A percentile compares a stretch with the other conserved stretches of the same genome.
These are phyloP conservation scores for Peromyscus californicus DNA, from an alignment of 2,113 vertebrate species.

Conservation along the genomic window DNA sequence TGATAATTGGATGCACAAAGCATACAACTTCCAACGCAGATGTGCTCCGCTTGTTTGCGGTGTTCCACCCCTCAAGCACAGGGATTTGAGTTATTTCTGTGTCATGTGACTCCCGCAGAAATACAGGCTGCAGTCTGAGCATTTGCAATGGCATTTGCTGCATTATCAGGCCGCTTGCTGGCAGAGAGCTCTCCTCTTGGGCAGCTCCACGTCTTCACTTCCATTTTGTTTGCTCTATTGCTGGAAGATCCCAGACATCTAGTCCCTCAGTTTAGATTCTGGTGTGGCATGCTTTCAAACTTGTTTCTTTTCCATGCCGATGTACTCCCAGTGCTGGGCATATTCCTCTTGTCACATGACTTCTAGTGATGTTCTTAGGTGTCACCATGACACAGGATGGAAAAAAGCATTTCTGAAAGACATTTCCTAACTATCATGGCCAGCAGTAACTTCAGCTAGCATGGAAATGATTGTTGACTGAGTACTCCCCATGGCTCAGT, in stretches of 20 bases:
- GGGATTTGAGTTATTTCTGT: constrained; percentile 18
- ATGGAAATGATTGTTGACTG: background rate
- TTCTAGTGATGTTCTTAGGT: background rate
- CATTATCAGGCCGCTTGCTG: fast-evolving
- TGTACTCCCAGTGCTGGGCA: background rate
- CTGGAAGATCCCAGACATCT: background rate
- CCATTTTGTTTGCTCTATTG: background rate
- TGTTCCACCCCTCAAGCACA: too few species aligned
- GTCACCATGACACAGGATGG: background rate
- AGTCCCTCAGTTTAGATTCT: background rate
- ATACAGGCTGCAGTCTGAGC: background rate
- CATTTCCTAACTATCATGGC: background rate
- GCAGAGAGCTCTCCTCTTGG: background rate
- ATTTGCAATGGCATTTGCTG: background rate
- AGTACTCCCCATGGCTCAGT: background rate
- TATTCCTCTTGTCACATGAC: background rate
- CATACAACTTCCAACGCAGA: background rate
- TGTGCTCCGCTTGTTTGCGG: background rate
- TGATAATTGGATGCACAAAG: background rate
- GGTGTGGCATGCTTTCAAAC: background rate
- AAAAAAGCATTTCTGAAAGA: background rate
- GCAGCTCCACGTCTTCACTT: background rate
- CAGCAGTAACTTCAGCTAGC: background rate
- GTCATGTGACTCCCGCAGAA: background rate
- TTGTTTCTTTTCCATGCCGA: background rate